Conservation (phyloP, 2,888 invertebrate species). For the Netelia melanura region DNA sequence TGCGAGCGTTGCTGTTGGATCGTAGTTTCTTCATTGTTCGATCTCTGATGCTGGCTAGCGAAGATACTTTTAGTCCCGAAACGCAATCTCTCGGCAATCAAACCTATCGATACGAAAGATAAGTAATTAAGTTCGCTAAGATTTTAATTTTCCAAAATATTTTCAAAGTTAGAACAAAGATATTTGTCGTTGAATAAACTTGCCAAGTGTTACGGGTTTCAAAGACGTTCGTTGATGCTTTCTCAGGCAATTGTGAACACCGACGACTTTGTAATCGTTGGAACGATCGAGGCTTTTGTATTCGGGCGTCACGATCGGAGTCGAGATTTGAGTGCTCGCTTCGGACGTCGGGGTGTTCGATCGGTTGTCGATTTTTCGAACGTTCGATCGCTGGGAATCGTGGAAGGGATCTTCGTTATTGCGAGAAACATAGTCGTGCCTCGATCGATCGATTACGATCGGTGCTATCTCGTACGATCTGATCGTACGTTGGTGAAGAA, state of each 20-base stretch:
- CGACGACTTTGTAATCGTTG: conserved; percentile 73
- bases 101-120: conserved; percentile 65
- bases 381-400: conserved; percentile 9
- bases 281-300: conserved; percentile 51
- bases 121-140: neutral
- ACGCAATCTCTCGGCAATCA: conserved; percentile 76
- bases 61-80: conserved; percentile 83
- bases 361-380: conserved; percentile 1
- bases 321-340: conserved; percentile 30
- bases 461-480: conserved; percentile 17
- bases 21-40: conserved; percentile 24
- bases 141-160: too few species aligned
- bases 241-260: conserved; percentile 80
- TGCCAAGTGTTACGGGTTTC: conserved; percentile 76
- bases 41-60: conserved; percentile 67
- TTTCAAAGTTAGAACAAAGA: neutral
- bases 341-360: conserved; percentile 49
- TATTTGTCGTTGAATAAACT: conserved; percentile 35
- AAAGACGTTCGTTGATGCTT: conserved; percentile 78
- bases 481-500: conserved; percentile 8
- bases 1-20: conserved; percentile 7
- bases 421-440: conserved; percentile 13
- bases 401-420: conserved; percentile 23
- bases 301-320: conserved; percentile 24
- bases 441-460: conserved; percentile 28